Conservation (phyloP, 2,888 invertebrate species). For the Pecten maximus region DNA sequence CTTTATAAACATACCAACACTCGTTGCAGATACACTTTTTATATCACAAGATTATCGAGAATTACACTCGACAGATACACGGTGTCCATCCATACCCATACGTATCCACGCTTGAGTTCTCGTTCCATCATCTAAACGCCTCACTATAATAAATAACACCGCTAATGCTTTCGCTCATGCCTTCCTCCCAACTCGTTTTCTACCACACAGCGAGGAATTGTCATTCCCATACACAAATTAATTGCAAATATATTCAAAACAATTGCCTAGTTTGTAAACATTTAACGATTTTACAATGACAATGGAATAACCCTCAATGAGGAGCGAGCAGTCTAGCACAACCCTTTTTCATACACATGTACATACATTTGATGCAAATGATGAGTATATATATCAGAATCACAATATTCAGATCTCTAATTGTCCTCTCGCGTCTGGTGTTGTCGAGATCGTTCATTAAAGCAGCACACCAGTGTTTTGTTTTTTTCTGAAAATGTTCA, state of each 20-base stretch:
- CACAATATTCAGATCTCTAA: constrained; percentile 24
- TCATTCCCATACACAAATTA: background rate
- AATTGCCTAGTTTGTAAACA: background rate
- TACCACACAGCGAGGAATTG: background rate
- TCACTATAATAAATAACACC: background rate
- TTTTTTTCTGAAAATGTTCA: background rate
- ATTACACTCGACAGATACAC: background rate
- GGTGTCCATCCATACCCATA: background rate
- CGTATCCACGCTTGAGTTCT: too few relatives aligned
- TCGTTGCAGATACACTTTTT: background rate
- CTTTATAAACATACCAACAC: background rate
- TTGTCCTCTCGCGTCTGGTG: background rate
- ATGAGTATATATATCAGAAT: constrained; percentile 26
- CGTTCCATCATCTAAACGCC: background rate
- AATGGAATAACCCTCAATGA: background rate
- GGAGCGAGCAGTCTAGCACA: background rate
- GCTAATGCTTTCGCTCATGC: background rate
- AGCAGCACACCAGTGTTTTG: background rate
- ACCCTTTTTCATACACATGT: background rate
- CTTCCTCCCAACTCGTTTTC: background rate
- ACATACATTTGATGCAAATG: background rate
- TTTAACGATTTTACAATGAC: background rate
- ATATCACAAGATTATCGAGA: background rate
- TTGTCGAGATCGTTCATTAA: background rate
- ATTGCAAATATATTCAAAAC: constrained; percentile 10